Base-by-base conservation (phyloP, 2,113 vertebrate species). In the Puma concolor region DNA sequence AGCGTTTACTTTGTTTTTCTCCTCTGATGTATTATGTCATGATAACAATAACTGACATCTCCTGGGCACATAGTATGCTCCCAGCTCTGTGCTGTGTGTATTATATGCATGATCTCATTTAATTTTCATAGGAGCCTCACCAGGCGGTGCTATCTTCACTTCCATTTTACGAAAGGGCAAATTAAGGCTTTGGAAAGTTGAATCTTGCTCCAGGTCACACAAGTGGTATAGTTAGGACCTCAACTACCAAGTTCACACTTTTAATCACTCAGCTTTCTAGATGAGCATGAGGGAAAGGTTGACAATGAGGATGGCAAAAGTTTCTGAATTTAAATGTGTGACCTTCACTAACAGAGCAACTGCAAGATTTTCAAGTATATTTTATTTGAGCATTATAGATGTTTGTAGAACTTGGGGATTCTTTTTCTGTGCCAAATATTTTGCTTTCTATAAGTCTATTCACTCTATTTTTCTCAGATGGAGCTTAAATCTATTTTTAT, bases 381-480 rank as follows among this genome's bases (percentile, higher is more conserved):
- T 50, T 80, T 92, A 19, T 60, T 23, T 33, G 69, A 80, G 3
- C 63, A 54, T 41, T 21, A 3, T 5, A 36, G 25, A 0, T 72
- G 7, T 74, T 76, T 91, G 7, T 48, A 94, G 79, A 71, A 21
- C 38, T 66, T 52, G 4, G 5, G 15, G 79, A 67, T 85, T 36
- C 67, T 93, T 77, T 79, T 33, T 91, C 44, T 31, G 21, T 69
- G 17, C 36, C n/a, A 80, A 77, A 2, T 41, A 27, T 63, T 82
- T 93, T 97, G 25, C 67, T 82, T 90, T 52, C 60, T 27, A 5
- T 48, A 67, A 23, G 29, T 74, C 67, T 89, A 13, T 33, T 25
- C 15, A 44, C 16, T 82, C 19, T 50, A 5, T 85, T 96, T 91
- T 92, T 91, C 82, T 97, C 85, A 93, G 77, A 54, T 44, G 41